Percentiles rank a stretch among this genome's conserved stretches.
Evolutionary conservation across 2,113 vertebrate genomes (phyloP).

Genomic region (Anas platyrhynchos): DNA sequence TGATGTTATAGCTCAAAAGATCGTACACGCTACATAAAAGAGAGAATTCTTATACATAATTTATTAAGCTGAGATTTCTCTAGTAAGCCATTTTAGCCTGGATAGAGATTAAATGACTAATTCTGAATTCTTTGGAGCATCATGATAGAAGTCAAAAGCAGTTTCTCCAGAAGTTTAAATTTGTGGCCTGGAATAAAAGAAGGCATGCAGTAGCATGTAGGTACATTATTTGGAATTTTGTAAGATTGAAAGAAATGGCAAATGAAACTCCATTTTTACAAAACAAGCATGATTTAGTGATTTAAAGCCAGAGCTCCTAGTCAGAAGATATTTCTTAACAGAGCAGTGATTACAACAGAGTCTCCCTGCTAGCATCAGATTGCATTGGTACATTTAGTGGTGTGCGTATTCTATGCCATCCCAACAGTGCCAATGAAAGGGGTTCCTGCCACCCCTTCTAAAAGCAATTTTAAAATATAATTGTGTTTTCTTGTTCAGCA

Average conservation of each 20-base stretch:
- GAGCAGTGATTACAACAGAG: neutral
- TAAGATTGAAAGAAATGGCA: neutral
- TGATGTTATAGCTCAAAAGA: neutral
- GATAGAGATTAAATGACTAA: constrained; percentile 40
- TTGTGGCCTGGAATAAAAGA: neutral
- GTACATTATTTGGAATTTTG: neutral
- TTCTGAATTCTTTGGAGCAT: constrained; percentile 17
- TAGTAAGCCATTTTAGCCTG: constrained; percentile 53
- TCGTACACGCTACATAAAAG: neutral
- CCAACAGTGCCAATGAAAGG: neutral
- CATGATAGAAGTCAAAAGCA: neutral
- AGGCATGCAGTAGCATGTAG: neutral
- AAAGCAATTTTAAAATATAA: neutral
- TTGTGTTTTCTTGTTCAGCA: neutral
- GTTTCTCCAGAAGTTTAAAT: constrained; percentile 12
- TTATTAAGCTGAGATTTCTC: constrained; percentile 48
- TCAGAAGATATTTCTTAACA: neutral
- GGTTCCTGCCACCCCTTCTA: neutral
- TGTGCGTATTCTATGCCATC: neutral
- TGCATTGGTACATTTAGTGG: neutral
- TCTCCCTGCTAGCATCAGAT: neutral
- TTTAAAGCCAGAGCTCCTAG: neutral
- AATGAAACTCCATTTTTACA: neutral
- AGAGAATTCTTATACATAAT: constrained; percentile 38
- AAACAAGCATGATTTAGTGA: neutral